phyloP scores from a whole-genome alignment of 2,888 invertebrate genomes.

The Biston betularia region DNA sequence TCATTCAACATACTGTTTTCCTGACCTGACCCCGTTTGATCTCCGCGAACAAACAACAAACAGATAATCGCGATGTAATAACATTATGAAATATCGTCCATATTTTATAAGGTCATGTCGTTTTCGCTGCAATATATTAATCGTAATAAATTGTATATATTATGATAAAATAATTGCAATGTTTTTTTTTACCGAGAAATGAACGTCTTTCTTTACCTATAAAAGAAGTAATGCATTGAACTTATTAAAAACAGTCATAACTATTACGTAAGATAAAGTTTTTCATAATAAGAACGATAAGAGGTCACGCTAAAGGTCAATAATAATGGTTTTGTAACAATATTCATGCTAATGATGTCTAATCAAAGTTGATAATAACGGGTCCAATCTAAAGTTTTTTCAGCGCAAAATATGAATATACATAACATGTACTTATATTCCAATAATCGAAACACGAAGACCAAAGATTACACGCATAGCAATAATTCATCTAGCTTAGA shows the following conservation, averaged over 20 bases:
- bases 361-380: constrained; percentile 3
- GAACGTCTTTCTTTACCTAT: neutral
- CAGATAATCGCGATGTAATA: constrained; percentile 52
- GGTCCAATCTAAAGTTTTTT: neutral
- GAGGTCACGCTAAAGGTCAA: constrained; percentile 28
- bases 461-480: neutral
- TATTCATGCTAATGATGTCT: constrained; percentile 15
- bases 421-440: neutral
- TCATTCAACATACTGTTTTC: constrained; percentile 49
- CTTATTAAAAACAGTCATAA: constrained; percentile 9
- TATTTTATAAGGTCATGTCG: constrained; percentile 30
- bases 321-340: constrained; percentile 11
- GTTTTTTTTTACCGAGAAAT: constrained; percentile 45
- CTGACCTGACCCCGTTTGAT: constrained; percentile 53
- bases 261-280: constrained; percentile 17
- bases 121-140: constrained; percentile 25
- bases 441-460: neutral
- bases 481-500: too few species aligned
- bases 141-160: constrained; percentile 24
- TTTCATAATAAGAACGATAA: constrained; percentile 40
- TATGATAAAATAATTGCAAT: constrained; percentile 44
- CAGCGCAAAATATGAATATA: neutral
- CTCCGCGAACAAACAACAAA: constrained; percentile 53
- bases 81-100: constrained; percentile 51
- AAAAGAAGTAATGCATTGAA: constrained; percentile 17